Conservation (phyloP, 2,888 invertebrate genomes). For the Drosophila fungiperda region DNA sequence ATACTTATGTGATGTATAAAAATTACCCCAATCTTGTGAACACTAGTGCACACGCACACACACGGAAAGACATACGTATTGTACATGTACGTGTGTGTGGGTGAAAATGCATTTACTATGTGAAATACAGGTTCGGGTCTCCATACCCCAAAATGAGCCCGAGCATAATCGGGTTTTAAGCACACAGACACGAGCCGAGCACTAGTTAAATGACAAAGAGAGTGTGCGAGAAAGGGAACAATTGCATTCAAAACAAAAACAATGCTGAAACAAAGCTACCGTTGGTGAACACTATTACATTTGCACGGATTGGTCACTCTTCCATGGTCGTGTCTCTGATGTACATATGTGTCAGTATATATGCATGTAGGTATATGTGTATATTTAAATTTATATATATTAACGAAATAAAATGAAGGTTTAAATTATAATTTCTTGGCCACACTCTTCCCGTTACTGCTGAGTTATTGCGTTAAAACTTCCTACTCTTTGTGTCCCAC, state of each 20-base stretch:
- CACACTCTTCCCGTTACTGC: constrained; percentile 1
- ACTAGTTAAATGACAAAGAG: constrained; percentile 24
- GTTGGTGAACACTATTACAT: constrained; percentile 49
- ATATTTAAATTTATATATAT: constrained; percentile 10
- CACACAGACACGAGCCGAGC: constrained; percentile 33
- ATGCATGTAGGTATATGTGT: background rate
- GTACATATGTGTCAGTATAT: constrained; percentile 25
- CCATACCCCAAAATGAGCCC: constrained; percentile 35
- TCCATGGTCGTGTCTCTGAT: constrained; percentile 48
- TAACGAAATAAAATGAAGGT: constrained; percentile 15
- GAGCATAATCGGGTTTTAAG: constrained; percentile 41
- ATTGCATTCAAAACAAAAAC: constrained; percentile 63
- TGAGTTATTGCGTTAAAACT: constrained; percentile 27
- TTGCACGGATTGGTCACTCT: constrained; percentile 29
- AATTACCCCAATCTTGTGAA: constrained; percentile 33
- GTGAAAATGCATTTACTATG: constrained; percentile 48
- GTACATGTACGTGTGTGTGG: constrained; percentile 11
- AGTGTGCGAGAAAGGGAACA: constrained; percentile 55
- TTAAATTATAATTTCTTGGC: constrained; percentile 8
- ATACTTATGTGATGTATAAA: constrained; percentile 41
- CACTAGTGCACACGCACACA: constrained; percentile 36
- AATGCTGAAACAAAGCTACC: constrained; percentile 56
- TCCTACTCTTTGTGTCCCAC: constrained; percentile 57
- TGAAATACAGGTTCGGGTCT: constrained; percentile 55
- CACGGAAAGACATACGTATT: constrained; percentile 7